phyloP scores from a whole-genome alignment of 2,797 vertebrate species.

The Chrosomus eos region DNA sequence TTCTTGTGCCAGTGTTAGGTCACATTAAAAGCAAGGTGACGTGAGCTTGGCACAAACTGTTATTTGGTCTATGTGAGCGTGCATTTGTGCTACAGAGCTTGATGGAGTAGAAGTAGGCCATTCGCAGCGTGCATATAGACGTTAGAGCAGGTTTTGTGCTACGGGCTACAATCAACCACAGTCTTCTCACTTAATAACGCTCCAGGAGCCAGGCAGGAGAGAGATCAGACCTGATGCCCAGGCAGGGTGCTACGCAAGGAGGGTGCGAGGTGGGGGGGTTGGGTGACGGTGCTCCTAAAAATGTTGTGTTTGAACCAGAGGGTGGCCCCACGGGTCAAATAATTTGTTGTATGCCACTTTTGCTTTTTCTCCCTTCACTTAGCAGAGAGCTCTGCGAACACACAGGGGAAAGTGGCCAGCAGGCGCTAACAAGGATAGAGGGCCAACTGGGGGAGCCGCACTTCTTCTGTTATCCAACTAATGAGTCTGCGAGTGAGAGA shows the following conservation, averaged over 20 bases:
- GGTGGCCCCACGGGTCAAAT: conserved; percentile 40
- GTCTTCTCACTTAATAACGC: conserved; percentile 52
- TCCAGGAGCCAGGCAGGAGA: conserved; percentile 48
- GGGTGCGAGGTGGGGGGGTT: conserved; percentile 33
- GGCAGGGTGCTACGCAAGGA: conserved; percentile 29
- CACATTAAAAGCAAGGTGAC: conserved; percentile 47
- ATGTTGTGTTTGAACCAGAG: conserved; percentile 47
- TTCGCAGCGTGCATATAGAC: conserved; percentile 28
- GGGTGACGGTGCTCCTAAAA: conserved; percentile 40
- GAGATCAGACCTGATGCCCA: conserved; percentile 56
- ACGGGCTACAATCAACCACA: conserved; percentile 47
- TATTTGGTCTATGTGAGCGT: conserved; percentile 52
- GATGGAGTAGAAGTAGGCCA: conserved; percentile 53
- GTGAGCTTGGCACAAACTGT: conserved; percentile 47
- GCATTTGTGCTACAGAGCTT: conserved; percentile 47
- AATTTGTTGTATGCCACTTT: conserved; percentile 52
- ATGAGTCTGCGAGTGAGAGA: conserved; percentile 40
- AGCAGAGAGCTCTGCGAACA: conserved; percentile 30
- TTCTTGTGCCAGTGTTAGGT: conserved; percentile 35
- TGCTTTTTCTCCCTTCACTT: conserved; percentile 48
- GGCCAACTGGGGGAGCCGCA: neutral
- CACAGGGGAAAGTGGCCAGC: conserved; percentile 37
- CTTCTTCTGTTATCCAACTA: conserved; percentile 37
- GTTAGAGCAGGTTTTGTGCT: conserved; percentile 51
- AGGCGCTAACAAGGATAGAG: conserved; percentile 44